These are phyloP conservation scores for Eupithecia exiguata DNA, from an alignment of 2,888 invertebrate species.

Conservation along the genomic window DNA sequence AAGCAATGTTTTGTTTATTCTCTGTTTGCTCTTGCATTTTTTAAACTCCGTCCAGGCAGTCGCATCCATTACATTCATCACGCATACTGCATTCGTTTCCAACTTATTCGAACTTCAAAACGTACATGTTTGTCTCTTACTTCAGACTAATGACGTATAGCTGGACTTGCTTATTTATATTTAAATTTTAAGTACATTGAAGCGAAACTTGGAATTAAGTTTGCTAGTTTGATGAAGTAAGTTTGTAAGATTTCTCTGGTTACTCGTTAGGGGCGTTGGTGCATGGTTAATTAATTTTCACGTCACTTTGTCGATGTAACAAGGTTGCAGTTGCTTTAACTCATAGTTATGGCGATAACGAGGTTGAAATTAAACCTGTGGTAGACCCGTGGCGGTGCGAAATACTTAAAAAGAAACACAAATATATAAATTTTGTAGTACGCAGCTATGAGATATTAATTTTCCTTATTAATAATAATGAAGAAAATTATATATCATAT, in stretches of 20 bases:
- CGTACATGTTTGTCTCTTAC: constrained; percentile 50
- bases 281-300: constrained; percentile 38
- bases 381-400: background rate
- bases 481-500: too few relatives aligned
- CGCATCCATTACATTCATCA: constrained; percentile 48
- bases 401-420: background rate
- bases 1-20: background rate
- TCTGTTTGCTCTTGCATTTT: background rate
- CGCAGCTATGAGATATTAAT: too few relatives aligned
- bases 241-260: constrained; percentile 50
- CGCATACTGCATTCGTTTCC: constrained; percentile 53
- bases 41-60: background rate
- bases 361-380: background rate
- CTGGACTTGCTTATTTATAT: constrained; percentile 60
- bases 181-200: constrained; percentile 61
- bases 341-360: background rate
- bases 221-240: constrained; percentile 58
- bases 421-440: too few relatives aligned
- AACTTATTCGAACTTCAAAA: constrained; percentile 66
- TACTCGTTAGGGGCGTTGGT: constrained; percentile 41
- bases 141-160: constrained; percentile 73
- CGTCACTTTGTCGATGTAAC: constrained; percentile 8
- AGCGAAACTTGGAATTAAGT: constrained; percentile 64
- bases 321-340: background rate
- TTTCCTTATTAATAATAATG: too few relatives aligned